These are phyloP conservation scores for Sebastolobus altivelis DNA, from an alignment of 2,797 vertebrate species.

Conservation along the genomic window DNA sequence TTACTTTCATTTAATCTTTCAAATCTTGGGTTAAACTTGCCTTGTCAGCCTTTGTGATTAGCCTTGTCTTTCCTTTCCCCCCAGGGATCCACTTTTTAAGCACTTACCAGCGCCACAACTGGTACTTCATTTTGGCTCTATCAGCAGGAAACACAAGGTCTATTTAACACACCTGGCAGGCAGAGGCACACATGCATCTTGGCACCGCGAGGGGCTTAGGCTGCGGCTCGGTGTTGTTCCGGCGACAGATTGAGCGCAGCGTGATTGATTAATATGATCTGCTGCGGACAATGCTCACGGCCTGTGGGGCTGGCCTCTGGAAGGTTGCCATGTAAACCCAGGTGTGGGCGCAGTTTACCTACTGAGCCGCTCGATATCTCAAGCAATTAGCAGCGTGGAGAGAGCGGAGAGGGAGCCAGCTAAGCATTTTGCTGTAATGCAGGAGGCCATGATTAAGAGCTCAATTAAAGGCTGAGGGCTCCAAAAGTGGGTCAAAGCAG, in stretches of 20 bases:
- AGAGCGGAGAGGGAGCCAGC: slow-evolving; percentile 66
- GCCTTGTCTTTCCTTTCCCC: not conserved
- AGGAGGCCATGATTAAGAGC: slow-evolving; percentile 69
- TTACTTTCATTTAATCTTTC: not conserved
- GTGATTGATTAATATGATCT: slow-evolving; percentile 77
- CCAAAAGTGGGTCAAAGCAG: slow-evolving; percentile 68
- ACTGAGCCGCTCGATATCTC: slow-evolving; percentile 67
- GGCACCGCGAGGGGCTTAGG: slow-evolving; percentile 46
- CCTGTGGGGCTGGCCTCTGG: slow-evolving; percentile 59
- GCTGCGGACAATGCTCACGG: slow-evolving; percentile 59
- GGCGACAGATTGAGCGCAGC: slow-evolving; percentile 79
- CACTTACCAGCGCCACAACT: slow-evolving; percentile 2
- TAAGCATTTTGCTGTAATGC: slow-evolving; percentile 71
- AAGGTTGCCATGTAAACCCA: slow-evolving; percentile 66
- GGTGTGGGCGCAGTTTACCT: slow-evolving; percentile 70
- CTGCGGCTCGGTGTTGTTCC: slow-evolving; percentile 45
- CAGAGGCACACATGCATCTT: slow-evolving; percentile 28
- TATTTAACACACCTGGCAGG: slow-evolving; percentile 43
- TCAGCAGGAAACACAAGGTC: slow-evolving; percentile 58
- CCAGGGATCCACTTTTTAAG: slow-evolving; percentile 1
- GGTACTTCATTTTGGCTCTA: slow-evolving; percentile 35
- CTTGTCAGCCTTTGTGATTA: not conserved
- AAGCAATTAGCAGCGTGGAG: slow-evolving; percentile 70
- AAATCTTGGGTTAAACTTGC: not conserved
- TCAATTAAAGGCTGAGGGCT: slow-evolving; percentile 59